Base-by-base conservation (phyloP, 2,888 invertebrate genomes). In the Drosophila parthenogenetica region DNA sequence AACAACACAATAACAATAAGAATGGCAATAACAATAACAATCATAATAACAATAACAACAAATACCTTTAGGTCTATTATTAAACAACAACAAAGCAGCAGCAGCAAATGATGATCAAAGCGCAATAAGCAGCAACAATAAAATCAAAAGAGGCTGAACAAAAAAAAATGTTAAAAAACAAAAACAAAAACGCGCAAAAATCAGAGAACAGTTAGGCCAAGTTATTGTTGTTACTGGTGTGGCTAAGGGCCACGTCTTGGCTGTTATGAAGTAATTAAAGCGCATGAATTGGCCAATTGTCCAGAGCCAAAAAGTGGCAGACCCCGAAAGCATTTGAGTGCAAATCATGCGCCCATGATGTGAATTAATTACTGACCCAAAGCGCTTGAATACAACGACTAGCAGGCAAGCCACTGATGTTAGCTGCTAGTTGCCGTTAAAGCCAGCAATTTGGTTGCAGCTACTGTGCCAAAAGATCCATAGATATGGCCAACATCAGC, bases 321-420 rank as follows among this genome's bases (percentile, higher is more conserved):
- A 61, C 51, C 70, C 68, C 68, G 39, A 49, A 49, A 61, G 73
- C 78, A 65, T 19, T 77, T 62, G 54, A 46, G 46, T 40, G 48
- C 40, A 49, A 77, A 60, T 64, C 64, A 71, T 73, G 66, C 59
- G 60, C 62, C 51, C 45, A 70, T 83, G 83, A 82, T 83, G 84
- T 83, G 87, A 84, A 84, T 87, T 84, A 84, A 84, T 87, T 87
- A 87, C 87, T 87, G 77, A 87, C 85, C 82, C 86, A 86, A 86
- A 82, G 86, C 81, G 69, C 77, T 79, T 79, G 59, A 25, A 57
- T 19, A 54, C 46, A 5, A 46, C 4, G 62, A 72, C 66, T 67
- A 35, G 13, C 35, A 35, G 13, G 8, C 11, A 35, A 35, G 4
- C 61, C 42, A 40, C 39, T 61, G 35, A 53, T 64, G 64, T 65